Evolutionary conservation across 92 coral and sea anemone genomes (phyloP).

Genomic region (Metridium senile): DNA sequence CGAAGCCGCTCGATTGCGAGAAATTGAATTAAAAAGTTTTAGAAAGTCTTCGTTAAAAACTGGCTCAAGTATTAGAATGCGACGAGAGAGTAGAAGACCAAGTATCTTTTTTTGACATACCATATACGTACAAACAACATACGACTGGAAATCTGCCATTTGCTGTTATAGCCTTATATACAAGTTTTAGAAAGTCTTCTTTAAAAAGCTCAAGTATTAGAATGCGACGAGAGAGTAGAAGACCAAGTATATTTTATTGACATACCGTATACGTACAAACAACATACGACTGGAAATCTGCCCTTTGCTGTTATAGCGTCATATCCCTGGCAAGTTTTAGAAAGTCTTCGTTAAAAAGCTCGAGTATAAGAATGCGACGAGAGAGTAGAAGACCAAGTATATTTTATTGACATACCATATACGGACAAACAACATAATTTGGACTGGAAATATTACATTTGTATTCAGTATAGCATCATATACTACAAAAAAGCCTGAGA

Average conservation of each 20-base stretch:
- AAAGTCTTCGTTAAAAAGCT: conserved; percentile 1
- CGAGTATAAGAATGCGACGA: conserved; percentile 23
- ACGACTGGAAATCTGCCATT: too few species aligned
- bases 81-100: conserved; percentile 22
- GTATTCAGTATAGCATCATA: too few species aligned
- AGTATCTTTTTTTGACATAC: background rate
- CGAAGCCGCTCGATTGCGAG: conserved; percentile 26
- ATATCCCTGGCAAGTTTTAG: too few species aligned
- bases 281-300: too few species aligned
- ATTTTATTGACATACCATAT: background rate
- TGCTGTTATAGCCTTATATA: too few species aligned
- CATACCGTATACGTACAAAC: too few species aligned
- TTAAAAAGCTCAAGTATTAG: conserved; percentile 12
- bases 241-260: background rate
- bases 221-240: conserved; percentile 21
- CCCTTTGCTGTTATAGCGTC: too few species aligned
- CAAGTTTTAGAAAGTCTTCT: conserved; percentile 35
- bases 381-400: conserved; percentile 13
- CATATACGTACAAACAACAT: too few species aligned
- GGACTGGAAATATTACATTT: too few species aligned
- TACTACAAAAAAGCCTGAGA: too few species aligned
- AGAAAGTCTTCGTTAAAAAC: conserved; percentile 23
- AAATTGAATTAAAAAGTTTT: conserved; percentile 63
- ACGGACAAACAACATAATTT: too few species aligned
- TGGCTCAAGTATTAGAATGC: conserved; percentile 14